A percentile compares a stretch with the other conserved stretches of the same genome.
Evolutionary conservation across 1,140 invertebrate genomes (phyloP).

Genomic region (Drosophila nigromelanica): DNA sequence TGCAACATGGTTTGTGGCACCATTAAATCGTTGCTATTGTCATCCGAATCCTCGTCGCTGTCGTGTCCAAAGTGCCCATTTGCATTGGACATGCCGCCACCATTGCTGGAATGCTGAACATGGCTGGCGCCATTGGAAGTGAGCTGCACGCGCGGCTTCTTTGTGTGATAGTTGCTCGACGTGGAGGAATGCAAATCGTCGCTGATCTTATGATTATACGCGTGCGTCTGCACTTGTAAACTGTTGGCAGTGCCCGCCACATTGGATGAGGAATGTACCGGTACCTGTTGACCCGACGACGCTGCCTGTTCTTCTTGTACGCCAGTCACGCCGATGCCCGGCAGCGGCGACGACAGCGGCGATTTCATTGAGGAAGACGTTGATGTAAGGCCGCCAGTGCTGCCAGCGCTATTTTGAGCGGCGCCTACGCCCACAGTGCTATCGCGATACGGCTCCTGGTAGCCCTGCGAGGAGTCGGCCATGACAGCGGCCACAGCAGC

Average conservation of each 20-base stretch:
- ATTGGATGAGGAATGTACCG: constrained; percentile 71
- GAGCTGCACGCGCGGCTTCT: constrained; percentile 72
- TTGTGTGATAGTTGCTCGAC: constrained; percentile 64
- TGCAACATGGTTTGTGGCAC: constrained; percentile 58
- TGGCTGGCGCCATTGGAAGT: constrained; percentile 52
- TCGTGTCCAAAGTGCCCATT: constrained; percentile 66
- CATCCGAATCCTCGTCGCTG: constrained; percentile 77
- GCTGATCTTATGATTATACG: constrained; percentile 56
- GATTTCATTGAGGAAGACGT: constrained; percentile 83
- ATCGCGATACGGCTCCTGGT: constrained; percentile 75
- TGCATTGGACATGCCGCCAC: constrained; percentile 16
- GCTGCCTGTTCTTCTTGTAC: constrained; percentile 43
- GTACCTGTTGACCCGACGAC: constrained; percentile 47
- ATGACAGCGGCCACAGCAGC: constrained; percentile 73
- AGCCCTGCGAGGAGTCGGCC: constrained; percentile 76
- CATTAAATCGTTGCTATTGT: constrained; percentile 67
- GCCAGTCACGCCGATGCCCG: constrained; percentile 23
- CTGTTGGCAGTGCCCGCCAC: constrained; percentile 32
- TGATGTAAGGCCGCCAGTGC: constrained; percentile 61
- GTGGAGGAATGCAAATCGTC: constrained; percentile 70
- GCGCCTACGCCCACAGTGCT: constrained; percentile 31
- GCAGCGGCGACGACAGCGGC: constrained; percentile 73
- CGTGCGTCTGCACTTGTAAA: constrained; percentile 51
- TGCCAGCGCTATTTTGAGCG: constrained; percentile 53
- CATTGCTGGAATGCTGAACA: constrained; percentile 52